phyloP scores from a whole-genome alignment of 1,140 invertebrate genomes.

The Mylabris phalerata region DNA sequence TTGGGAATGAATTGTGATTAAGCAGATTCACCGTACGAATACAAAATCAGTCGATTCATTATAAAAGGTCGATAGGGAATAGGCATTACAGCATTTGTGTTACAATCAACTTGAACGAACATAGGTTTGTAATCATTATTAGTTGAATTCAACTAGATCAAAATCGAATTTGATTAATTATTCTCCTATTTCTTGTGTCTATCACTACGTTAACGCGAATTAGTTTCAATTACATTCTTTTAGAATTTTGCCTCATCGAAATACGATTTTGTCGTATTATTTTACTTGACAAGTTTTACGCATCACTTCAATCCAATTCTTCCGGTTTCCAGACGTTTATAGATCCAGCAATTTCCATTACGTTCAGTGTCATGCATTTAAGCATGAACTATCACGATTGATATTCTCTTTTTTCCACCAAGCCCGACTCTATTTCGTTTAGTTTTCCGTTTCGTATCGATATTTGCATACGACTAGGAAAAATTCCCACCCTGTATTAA shows the following conservation, averaged over 20 bases:
- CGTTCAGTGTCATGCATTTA: conserved; percentile 17
- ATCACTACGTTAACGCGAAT: too few relatives aligned
- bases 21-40: conserved; percentile 1
- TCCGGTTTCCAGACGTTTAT: conserved; percentile 20
- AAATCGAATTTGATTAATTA: too few relatives aligned
- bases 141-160: too few relatives aligned
- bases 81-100: too few relatives aligned
- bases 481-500: too few relatives aligned
- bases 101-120: too few relatives aligned
- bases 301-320: conserved; percentile 20
- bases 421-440: neutral
- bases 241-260: too few relatives aligned
- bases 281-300: conserved; percentile 18
- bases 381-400: conserved; percentile 4
- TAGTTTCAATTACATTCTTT: too few relatives aligned
- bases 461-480: too few relatives aligned
- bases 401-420: neutral
- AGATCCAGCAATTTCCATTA: conserved; percentile 17
- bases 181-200: too few relatives aligned
- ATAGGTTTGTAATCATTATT: too few relatives aligned
- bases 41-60: neutral
- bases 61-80: too few relatives aligned
- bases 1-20: conserved; percentile 8
- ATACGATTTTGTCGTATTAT: conserved; percentile 4
- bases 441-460: neutral